A percentile compares a stretch with the other conserved stretches of the same genome.
Evolutionary conservation across 2,888 invertebrate species (phyloP).

Genomic region (Tenodera sinensis): DNA sequence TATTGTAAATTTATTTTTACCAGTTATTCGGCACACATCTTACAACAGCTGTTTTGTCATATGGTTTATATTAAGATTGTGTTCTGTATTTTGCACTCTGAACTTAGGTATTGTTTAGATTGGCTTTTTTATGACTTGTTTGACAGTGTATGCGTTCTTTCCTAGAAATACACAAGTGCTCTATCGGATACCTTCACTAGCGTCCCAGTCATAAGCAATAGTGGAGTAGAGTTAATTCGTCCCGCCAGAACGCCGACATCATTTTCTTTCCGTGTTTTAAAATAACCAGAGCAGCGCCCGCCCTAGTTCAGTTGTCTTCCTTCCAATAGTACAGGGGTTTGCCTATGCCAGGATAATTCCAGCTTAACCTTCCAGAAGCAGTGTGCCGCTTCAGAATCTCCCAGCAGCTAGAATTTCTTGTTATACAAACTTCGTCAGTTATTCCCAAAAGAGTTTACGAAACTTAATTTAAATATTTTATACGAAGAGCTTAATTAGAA

Average conservation of each 20-base stretch:
- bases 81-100: too few species aligned
- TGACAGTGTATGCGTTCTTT: too few species aligned
- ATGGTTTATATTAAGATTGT: too few species aligned
- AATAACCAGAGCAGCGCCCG: slow-evolving; percentile 2
- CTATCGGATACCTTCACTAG: too few species aligned
- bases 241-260: neutral
- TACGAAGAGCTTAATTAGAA: neutral
- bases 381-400: neutral
- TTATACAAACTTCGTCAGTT: neutral
- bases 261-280: neutral
- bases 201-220: neutral
- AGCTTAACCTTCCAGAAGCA: neutral
- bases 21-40: too few species aligned
- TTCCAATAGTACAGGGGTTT: neutral
- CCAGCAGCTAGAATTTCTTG: too few species aligned
- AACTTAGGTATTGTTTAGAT: too few species aligned
- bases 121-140: too few species aligned
- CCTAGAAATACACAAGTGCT: too few species aligned
- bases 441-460: neutral
- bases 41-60: too few species aligned
- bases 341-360: neutral
- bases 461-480: neutral
- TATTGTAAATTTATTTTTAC: too few species aligned
- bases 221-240: neutral
- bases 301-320: neutral